Base-by-base conservation (phyloP, 2,888 invertebrate species). In the Thalpophila matura region DNA sequence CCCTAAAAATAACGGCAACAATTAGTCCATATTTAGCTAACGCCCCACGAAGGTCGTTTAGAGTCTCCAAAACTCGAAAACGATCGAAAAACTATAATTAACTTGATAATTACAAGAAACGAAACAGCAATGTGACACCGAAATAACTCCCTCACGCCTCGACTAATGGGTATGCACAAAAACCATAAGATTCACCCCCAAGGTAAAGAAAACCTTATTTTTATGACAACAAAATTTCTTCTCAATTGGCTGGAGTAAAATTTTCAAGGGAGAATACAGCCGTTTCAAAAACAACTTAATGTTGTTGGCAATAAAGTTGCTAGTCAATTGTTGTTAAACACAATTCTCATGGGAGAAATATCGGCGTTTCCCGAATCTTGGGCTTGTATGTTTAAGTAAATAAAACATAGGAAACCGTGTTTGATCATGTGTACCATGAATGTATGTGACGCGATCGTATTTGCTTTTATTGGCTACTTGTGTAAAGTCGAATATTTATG, bases 91-190 rank as follows among this genome's bases (percentile, higher is more conserved):
- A 81, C 67, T 63, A 71, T 76, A 74, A 71, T 81, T 82, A 83
- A 83, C 82, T 82, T 74, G 75, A 73, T 62, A 69, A 66, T 80
- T 77, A 66, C 66, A 71, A 63, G 64, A 66, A 73, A 78, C 80
- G 80, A 84, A 85, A 83, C 62, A 18, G 83, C 77, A 83, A 85
- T 77, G 69, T 76, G 72, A 84, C 77, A 83, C 86, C 60, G 60
- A 83, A 86, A 86, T 84, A 84, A 77, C 69, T 79, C 78, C 83
- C 83, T 83, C 82, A 76, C 82, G 80, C 79, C 74, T 72, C 79
- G 45, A 63, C 77, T 84, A 84, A 86, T 85, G 84, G 81, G 49
- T 69, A 59, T 66, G 63, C 61, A 78, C 79, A 85, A 86, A 86
- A 86, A 86, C 58, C 35, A 29, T 37, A 38, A 27, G 3, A 24